Conservation (phyloP, 2,888 invertebrate genomes). For the Eledona agricola region DNA sequence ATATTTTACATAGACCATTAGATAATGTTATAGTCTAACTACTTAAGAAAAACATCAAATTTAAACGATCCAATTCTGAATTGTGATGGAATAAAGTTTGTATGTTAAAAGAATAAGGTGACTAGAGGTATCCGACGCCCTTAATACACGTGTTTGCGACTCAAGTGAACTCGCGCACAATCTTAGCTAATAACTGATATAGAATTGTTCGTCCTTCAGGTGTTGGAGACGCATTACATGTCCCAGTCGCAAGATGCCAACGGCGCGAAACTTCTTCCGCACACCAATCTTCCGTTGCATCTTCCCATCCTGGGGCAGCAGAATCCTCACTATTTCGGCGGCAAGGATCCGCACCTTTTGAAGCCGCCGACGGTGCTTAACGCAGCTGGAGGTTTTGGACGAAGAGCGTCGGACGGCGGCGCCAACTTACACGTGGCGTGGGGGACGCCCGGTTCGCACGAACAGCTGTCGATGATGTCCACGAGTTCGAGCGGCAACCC, state of each 20-base stretch:
- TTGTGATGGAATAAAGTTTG: too few relatives aligned
- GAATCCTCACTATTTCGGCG: constrained; percentile 84
- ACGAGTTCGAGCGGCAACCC: constrained; percentile 64
- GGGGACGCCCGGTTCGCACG: constrained; percentile 64
- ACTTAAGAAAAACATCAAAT: too few relatives aligned
- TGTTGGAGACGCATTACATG: constrained; percentile 66
- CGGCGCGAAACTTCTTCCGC: constrained; percentile 68
- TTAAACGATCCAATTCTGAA: too few relatives aligned
- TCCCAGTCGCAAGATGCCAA: constrained; percentile 56
- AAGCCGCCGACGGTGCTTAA: constrained; percentile 93
- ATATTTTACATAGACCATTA: too few relatives aligned
- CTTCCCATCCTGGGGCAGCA: constrained; percentile 85
- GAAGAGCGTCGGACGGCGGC: constrained; percentile 95
- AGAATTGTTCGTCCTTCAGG: too few relatives aligned
- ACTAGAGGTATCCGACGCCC: too few relatives aligned
- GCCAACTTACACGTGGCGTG: constrained; percentile 83
- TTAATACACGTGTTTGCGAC: too few relatives aligned
- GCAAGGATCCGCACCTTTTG: constrained; percentile 91
- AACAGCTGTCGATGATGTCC: constrained; percentile 63
- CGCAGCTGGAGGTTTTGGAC: constrained; percentile 83
- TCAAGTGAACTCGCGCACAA: constrained; percentile 2
- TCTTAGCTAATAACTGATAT: too few relatives aligned
- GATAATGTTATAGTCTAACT: too few relatives aligned
- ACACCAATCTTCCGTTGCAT: constrained; percentile 85
- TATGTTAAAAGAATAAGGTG: too few relatives aligned